Percentiles rank a stretch among this genome's conserved stretches.
phyloP scores from a whole-genome alignment of 2,113 vertebrate species.

The Cervus canadensis region DNA sequence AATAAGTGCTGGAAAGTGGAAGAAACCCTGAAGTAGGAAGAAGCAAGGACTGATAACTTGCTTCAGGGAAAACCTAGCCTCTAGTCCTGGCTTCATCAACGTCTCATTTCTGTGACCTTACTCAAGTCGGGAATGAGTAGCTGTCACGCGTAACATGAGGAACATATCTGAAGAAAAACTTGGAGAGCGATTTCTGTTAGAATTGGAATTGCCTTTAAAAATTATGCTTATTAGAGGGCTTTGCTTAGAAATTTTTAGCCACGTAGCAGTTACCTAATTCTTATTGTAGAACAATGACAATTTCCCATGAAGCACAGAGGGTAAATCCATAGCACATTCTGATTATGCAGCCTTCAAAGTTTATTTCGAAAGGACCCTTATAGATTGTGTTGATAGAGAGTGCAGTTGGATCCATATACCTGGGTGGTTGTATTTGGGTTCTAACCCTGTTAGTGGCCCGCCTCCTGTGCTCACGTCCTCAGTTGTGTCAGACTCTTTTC shows the following conservation, averaged over 20 bases:
- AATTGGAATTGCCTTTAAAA: not conserved
- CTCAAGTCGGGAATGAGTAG: not conserved
- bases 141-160: not conserved
- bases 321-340: not conserved
- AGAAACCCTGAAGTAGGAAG: not conserved
- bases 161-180: not conserved
- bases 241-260: not conserved
- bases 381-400: not conserved
- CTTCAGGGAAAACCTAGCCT: not conserved
- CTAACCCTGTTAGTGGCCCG: not conserved
- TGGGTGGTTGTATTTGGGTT: not conserved
- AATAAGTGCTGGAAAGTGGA: not conserved
- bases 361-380: not conserved
- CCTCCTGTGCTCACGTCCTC: not conserved
- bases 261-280: not conserved
- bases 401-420: not conserved
- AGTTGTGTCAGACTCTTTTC: not conserved
- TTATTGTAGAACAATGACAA: not conserved
- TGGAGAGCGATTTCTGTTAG: not conserved
- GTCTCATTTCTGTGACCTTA: not conserved
- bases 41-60: not conserved
- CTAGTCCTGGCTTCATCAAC: not conserved
- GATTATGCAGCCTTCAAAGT: no score
- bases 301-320: not conserved
- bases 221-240: not conserved